Base-by-base conservation (phyloP, 2,888 invertebrate genomes). In the Drosophila borealis region DNA sequence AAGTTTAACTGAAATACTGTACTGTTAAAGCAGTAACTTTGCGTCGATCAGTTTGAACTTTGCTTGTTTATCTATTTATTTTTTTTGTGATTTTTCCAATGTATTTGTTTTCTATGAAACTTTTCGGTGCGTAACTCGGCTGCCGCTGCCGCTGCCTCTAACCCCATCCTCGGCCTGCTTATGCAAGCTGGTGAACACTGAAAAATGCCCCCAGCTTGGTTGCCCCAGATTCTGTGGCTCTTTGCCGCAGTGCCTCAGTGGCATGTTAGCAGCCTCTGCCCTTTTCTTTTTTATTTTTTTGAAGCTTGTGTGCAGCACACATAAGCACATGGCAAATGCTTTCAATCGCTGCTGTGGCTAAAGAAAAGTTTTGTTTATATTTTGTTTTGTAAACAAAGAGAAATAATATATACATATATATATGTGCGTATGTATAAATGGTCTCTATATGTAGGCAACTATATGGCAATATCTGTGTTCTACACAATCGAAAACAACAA, bases 191-290 rank as follows among this genome's bases (percentile, higher is more conserved):
- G 70, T 67, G 76, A 63, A 77, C 70, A 66, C 25, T 55, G 72
- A 56, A 77, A 88, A 81, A 78, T 84, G 89, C 85, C 89, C 89
- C 85, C 85, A 87, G 85, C 89, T 89, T 85, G 81, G 85, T 75
- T 85, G 85, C 85, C 89, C 85, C 85, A 89, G 74, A 89, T 85
- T 84, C 85, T 70, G 81, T 61, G 68, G 51, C 74, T 62, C 67
- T 54, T 13, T 21, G 41, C 42, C 37, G 49, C 37, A 19, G 25
- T 45, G 21, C 33, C 29, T 29, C 41, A 21, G 25, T 13, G 29
- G 29, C 29, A 29, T 29, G 29, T 29, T 29, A 29, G 10, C 61
- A 46, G 70, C 60, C 48, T 37, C 66, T 67, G 70, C 75, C 68
- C 63, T 62, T 68, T 73, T 72, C 33, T 55, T 29, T 60, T 48